A percentile compares a stretch with the other conserved stretches of the same genome.
Evolutionary conservation across 2,888 invertebrate species (phyloP).

Genomic region (Labia minor): DNA sequence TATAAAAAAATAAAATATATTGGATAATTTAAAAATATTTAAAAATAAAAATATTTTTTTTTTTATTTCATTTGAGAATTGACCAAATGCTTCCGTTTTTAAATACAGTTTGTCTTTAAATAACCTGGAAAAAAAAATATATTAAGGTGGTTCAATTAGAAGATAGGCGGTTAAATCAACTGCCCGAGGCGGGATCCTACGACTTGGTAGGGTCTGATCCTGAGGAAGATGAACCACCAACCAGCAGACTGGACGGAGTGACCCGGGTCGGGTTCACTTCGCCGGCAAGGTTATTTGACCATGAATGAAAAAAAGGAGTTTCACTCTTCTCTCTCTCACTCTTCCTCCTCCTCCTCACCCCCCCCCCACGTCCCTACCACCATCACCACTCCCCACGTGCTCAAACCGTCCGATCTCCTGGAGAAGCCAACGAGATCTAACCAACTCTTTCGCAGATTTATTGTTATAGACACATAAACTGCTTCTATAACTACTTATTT

Average conservation of each 20-base stretch:
- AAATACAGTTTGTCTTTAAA: neutral
- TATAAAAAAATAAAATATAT: too few species aligned
- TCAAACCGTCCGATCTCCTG: too few species aligned
- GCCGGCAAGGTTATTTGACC: neutral
- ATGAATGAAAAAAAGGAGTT: slow-evolving; percentile 3
- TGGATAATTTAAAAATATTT: too few species aligned
- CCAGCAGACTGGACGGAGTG: neutral
- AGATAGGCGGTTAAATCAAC: neutral
- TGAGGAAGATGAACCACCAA: neutral
- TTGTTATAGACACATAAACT: too few species aligned
- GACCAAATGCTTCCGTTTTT: neutral
- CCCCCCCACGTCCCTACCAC: too few species aligned
- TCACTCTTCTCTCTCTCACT: neutral
- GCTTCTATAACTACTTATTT: too few species aligned
- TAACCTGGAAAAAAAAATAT: too few species aligned
- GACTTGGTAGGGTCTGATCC: neutral
- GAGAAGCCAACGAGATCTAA: too few species aligned
- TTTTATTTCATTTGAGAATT: neutral
- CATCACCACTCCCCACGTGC: too few species aligned
- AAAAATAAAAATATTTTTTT: neutral
- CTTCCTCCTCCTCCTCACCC: too few species aligned
- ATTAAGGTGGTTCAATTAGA: too few species aligned
- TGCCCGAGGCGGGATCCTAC: neutral
- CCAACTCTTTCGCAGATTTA: too few species aligned
- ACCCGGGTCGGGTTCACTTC: slow-evolving; percentile 8